Evolutionary conservation across 2,797 vertebrate species (phyloP), one percentile per base, ranked within the genome.

Genomic region (Brotogeris chrysoptera): DNA sequence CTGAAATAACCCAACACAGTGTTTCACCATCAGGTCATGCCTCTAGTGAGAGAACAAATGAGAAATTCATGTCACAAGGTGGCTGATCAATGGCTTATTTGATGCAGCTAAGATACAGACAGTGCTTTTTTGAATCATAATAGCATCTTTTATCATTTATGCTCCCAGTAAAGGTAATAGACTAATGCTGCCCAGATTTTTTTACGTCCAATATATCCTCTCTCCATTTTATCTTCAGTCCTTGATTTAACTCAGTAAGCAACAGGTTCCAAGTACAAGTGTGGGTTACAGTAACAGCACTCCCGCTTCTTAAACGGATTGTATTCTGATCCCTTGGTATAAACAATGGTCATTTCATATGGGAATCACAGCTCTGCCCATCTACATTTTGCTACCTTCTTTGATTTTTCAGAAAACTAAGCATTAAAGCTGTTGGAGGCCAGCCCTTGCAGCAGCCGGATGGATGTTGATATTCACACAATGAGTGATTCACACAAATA

Each of bases 391-490:
- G 63, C 80, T 93, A 78, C 38, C 86, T 80, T 78, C 44, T 97
- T 84, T 82, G 86, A 89, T 94, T 97, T 97, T 83, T 90, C 65
- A 93, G 64, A 89, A 90, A 90, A 84, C 60, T 74, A 94, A 80
- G 28, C 43, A 80, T 80, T 81, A 90, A 74, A 94, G 59, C 60
- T 92, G 79, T 92, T 59, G 32, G 80, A 38, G 44, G 86, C 52
- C 80, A 89, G 81, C 25, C 36, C 66, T 86, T 88, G 49, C 11
- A 80, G 77, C 70, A 95, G 78, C 66, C 34, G 13, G 61, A 80
- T 70, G 74, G 66, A 92, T 63, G 73, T 30, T 88, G 73, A 92
- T 80, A 88, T 60, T 89, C 77, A 92, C 79, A 91, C 74, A 50
- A 77, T 16, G 41, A 94, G n/a, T 36, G 34, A 25, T 82, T 93